These are phyloP conservation scores for Labeo catla DNA, from an alignment of 2,113 vertebrate species.

Conservation along the genomic window DNA sequence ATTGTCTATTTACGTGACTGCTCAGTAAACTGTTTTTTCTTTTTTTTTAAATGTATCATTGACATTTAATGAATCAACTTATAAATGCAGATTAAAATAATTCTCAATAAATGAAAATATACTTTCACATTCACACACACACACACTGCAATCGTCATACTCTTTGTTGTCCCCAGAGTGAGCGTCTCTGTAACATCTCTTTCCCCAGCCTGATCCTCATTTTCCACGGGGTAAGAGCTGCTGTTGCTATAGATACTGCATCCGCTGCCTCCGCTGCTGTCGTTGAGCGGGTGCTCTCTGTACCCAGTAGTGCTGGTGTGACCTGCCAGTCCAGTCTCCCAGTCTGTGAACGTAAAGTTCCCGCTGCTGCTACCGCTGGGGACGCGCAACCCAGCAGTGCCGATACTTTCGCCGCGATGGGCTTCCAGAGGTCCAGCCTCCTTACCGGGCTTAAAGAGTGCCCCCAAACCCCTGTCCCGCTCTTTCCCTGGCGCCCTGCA, in stretches of 20 bases:
- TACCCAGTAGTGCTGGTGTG: slow-evolving; percentile 49
- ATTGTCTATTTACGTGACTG: neutral
- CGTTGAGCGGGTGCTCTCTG: slow-evolving; percentile 47
- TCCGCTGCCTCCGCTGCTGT: slow-evolving; percentile 48
- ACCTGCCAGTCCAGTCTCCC: slow-evolving; percentile 48
- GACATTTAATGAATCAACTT: neutral
- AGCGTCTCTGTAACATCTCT: slow-evolving; percentile 56
- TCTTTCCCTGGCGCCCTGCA: slow-evolving; percentile 85
- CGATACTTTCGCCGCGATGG: slow-evolving; percentile 41
- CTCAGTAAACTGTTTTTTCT: neutral
- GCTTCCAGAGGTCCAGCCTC: slow-evolving; percentile 61
- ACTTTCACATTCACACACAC: neutral
- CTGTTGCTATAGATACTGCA: slow-evolving; percentile 59
- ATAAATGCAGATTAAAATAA: neutral
- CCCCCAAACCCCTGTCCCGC: slow-evolving; percentile 76
- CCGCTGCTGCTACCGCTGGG: slow-evolving; percentile 21
- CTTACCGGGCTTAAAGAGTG: slow-evolving; percentile 63
- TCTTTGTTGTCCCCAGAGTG: slow-evolving; percentile 55
- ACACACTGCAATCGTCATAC: slow-evolving; percentile 59
- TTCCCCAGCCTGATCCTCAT: slow-evolving; percentile 65
- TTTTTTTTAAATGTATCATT: neutral
- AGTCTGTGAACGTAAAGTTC: slow-evolving; percentile 50
- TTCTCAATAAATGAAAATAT: neutral
- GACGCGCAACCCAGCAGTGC: slow-evolving; percentile 51
- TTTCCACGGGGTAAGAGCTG: slow-evolving; percentile 69